Percentiles rank a stretch among this genome's conserved stretches.
These are phyloP conservation scores for Mus spicilegus DNA, from an alignment of 2,113 vertebrate species.

Conservation along the genomic window DNA sequence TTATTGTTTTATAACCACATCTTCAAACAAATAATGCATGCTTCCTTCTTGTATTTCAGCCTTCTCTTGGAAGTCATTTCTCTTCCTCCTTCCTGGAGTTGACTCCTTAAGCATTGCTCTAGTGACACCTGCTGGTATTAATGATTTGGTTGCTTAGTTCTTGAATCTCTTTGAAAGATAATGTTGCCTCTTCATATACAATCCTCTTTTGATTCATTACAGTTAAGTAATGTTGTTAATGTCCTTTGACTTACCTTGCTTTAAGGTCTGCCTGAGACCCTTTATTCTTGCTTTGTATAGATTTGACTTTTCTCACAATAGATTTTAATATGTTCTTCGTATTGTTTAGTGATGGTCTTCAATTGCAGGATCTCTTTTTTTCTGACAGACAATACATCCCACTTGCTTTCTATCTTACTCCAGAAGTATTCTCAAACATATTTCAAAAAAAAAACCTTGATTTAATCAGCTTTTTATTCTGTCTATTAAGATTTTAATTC, in stretches of 20 bases:
- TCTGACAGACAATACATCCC: background rate
- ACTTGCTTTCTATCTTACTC: background rate
- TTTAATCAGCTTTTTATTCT: background rate
- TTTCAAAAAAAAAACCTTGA: background rate
- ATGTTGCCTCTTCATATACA: background rate
- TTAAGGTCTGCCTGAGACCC: background rate
- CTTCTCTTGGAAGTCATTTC: background rate
- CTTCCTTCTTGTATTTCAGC: background rate
- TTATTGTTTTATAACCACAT: background rate
- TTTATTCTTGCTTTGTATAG: background rate
- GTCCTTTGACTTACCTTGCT: background rate
- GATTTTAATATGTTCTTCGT: background rate
- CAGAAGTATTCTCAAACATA: background rate
- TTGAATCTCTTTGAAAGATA: background rate
- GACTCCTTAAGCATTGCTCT: background rate
- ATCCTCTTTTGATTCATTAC: background rate
- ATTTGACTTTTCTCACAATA: background rate
- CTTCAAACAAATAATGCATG: background rate
- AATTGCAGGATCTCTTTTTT: background rate
- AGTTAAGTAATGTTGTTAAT: background rate
- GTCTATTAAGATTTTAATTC: background rate
- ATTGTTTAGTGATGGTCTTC: background rate
- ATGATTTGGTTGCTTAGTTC: background rate
- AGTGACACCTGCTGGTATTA: slow-evolving; percentile 54
- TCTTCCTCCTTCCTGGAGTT: background rate